These are phyloP conservation scores for Champsocephalus gunnari DNA, from an alignment of 2,797 vertebrate genomes.

Conservation along the genomic window DNA sequence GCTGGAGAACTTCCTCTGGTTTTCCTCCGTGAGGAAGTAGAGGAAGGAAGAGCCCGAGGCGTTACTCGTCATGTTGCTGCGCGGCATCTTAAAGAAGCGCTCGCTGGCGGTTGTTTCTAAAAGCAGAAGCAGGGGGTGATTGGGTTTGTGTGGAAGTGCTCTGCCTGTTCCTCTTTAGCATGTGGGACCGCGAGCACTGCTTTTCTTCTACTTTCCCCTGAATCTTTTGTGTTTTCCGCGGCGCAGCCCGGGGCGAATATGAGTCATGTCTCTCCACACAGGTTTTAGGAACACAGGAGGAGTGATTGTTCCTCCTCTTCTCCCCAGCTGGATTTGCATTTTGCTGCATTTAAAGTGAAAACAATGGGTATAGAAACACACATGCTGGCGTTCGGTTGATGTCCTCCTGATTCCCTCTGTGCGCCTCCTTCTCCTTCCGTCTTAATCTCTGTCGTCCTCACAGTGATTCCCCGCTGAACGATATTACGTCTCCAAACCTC, in stretches of 20 bases:
- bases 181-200: not conserved
- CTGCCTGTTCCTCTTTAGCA: conserved; percentile 17
- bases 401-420: not conserved
- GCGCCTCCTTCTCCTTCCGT: not conserved
- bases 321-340: conserved; percentile 39
- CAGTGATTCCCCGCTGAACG: conserved; percentile 26
- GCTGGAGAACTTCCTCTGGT: too few species aligned
- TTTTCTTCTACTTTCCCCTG: not conserved
- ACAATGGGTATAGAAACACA: conserved; percentile 18
- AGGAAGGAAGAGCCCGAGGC: not conserved
- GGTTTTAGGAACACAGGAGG: conserved; percentile 7
- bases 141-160: conserved; percentile 22
- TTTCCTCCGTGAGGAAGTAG: too few species aligned
- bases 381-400: not conserved
- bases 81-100: conserved; percentile 6
- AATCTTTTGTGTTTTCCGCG: conserved; percentile 12
- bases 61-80: not conserved
- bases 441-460: conserved; percentile 23
- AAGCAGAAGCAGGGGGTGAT: conserved; percentile 11
- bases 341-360: conserved; percentile 43
- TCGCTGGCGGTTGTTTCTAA: conserved; percentile 30
- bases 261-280: conserved; percentile 37
- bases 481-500: conserved; percentile 39
- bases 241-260: conserved; percentile 12
- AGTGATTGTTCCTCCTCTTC: not conserved